Evolutionary conservation across 2,113 vertebrate genomes (phyloP).

Genomic region (Cephalopholis sonnerati): DNA sequence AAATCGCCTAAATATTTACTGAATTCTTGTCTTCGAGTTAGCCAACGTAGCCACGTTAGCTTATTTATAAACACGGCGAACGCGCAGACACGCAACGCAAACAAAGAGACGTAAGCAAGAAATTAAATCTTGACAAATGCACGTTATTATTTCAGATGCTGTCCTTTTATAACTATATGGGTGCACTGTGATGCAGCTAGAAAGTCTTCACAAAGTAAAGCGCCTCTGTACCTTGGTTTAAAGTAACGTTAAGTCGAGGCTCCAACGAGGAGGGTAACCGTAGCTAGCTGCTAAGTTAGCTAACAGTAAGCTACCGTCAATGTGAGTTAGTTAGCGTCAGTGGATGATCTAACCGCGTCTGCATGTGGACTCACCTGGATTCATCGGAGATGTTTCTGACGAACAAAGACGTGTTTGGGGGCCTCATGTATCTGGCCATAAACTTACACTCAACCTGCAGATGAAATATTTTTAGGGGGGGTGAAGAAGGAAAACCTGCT

Average conservation of each 20-base stretch:
- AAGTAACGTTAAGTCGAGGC: not conserved
- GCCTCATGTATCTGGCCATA: conserved; percentile 93
- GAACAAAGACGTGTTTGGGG: conserved; percentile 95
- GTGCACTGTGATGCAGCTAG: accelerated
- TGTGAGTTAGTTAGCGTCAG: not conserved
- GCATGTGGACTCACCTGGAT: conserved; percentile 88
- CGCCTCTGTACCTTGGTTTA: not conserved
- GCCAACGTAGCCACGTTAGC: not conserved
- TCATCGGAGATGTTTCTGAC: conserved; percentile 97
- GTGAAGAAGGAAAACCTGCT: conserved; percentile 14
- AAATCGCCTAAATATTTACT: not conserved
- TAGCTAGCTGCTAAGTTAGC: conserved; percentile 58
- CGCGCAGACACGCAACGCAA: not conserved
- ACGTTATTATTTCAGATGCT: accelerated
- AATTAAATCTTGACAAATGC: not conserved
- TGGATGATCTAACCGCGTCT: not conserved
- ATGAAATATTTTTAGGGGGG: not conserved
- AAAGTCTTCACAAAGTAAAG: not conserved
- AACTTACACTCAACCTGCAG: conserved; percentile 32
- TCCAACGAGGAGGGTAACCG: conserved; percentile 7
- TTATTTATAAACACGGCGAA: not conserved
- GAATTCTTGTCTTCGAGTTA: not conserved
- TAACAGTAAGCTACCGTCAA: conserved; percentile 15
- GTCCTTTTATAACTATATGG: accelerated
- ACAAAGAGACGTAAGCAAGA: not conserved